Percentiles rank a stretch among this genome's conserved stretches.
Conservation (phyloP, 2,797 vertebrate genomes). For the Rhinogobio ventralis region DNA sequence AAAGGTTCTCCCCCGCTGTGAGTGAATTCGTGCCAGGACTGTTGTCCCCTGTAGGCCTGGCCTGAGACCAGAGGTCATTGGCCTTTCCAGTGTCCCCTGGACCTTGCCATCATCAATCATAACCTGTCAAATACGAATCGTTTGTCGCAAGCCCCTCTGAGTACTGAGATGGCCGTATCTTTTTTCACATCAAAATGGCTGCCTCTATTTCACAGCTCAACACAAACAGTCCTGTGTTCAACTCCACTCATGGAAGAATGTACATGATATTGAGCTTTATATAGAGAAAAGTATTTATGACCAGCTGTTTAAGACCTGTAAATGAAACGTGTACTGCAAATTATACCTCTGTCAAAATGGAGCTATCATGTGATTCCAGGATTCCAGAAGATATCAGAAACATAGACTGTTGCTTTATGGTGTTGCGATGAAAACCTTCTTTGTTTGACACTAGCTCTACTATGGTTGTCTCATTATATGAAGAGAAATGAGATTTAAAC, state of each 20-base stretch:
- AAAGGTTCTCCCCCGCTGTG: constrained; percentile 51
- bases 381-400: constrained; percentile 13
- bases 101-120: constrained; percentile 73
- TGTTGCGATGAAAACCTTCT: constrained; percentile 5
- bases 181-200: constrained; percentile 66
- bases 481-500: constrained; percentile 53
- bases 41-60: constrained; percentile 58
- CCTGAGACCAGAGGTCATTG: constrained; percentile 63
- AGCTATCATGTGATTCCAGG: not conserved
- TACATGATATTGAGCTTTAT: constrained; percentile 45
- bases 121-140: constrained; percentile 62
- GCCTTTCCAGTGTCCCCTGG: constrained; percentile 60
- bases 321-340: constrained; percentile 38
- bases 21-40: constrained; percentile 64
- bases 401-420: not conserved
- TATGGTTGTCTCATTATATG: constrained; percentile 28
- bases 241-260: constrained; percentile 26
- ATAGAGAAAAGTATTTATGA: constrained; percentile 47
- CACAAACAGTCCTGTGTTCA: constrained; percentile 54
- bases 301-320: constrained; percentile 44
- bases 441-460: constrained; percentile 6
- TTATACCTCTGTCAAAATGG: constrained; percentile 23
- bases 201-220: constrained; percentile 47
- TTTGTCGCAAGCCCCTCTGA: constrained; percentile 60
- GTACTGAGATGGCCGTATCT: constrained; percentile 60